phyloP scores from a whole-genome alignment of 37 sponge, comb jelly and placozoan species.

The Cladorhizidae sp. region DNA sequence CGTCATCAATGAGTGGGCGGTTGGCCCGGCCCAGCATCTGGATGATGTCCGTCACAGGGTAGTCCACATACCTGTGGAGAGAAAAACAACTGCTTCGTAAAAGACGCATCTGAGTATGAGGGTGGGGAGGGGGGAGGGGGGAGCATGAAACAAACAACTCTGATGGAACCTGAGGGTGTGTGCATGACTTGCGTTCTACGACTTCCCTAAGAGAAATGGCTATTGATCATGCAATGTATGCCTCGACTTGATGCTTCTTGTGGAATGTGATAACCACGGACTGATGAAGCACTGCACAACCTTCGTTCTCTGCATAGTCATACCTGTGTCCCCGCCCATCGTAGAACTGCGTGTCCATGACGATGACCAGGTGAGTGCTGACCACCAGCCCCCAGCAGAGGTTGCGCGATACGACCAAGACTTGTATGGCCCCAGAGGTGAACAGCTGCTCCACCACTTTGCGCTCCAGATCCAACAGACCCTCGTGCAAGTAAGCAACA shows the following conservation, averaged over 20 bases:
- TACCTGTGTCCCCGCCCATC: slow-evolving; percentile 95
- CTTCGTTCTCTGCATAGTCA: neutral
- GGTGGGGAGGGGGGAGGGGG: too few species aligned
- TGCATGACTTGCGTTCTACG: too few species aligned
- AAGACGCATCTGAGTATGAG: too few species aligned
- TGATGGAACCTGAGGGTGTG: too few species aligned
- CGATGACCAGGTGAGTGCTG: slow-evolving; percentile 87
- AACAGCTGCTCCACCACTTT: slow-evolving; percentile 90
- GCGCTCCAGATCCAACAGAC: slow-evolving; percentile 87
- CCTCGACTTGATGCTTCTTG: too few species aligned
- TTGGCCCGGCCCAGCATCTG: slow-evolving; percentile 96
- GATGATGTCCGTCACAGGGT: slow-evolving; percentile 91
- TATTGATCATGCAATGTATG: too few species aligned
- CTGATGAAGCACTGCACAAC: neutral
- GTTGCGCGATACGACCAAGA: slow-evolving; percentile 86
- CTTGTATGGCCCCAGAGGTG: slow-evolving; percentile 86
- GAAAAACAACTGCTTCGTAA: too few species aligned
- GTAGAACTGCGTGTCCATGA: slow-evolving; percentile 99
- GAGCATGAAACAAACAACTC: too few species aligned
- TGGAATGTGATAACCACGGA: too few species aligned
- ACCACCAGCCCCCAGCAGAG: slow-evolving; percentile 85
- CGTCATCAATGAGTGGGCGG: slow-evolving; percentile 79
- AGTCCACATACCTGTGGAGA: slow-evolving; percentile 93
- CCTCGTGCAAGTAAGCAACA: slow-evolving; percentile 97
- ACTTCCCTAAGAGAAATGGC: too few species aligned